Conservation (phyloP, 2,797 vertebrate species). For the Cuniculus paca region DNA sequence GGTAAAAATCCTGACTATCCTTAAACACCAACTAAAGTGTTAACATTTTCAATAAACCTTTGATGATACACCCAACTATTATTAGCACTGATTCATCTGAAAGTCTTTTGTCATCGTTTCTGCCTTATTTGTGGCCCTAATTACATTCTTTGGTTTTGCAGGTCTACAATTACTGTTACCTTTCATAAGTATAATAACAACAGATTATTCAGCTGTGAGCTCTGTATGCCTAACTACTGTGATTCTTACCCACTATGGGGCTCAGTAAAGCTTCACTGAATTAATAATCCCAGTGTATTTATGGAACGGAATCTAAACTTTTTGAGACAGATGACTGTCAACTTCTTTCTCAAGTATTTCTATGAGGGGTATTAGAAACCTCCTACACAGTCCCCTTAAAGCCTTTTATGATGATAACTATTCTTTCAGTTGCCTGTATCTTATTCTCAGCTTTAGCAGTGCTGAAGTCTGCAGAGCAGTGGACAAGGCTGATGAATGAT, state of each 20-base stretch:
- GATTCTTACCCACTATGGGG: neutral
- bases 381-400: neutral
- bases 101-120: neutral
- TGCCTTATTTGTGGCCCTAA: neutral
- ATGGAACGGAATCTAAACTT: neutral
- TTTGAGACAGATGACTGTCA: neutral
- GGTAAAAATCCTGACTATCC: neutral
- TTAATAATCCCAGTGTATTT: constrained; percentile 6
- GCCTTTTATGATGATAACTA: neutral
- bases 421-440: neutral
- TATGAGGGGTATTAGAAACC: neutral
- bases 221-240: neutral
- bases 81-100: constrained; percentile 3
- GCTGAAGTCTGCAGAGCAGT: neutral
- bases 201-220: neutral
- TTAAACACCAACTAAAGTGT: neutral
- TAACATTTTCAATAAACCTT: neutral
- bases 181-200: neutral
- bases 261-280: neutral
- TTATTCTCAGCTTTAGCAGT: neutral
- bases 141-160: neutral
- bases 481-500: neutral
- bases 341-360: neutral
- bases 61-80: neutral
- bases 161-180: neutral